Evolutionary conservation across 2,797 vertebrate species (phyloP), one percentile per base, ranked within the genome.

Genomic region (Chrosomus eos): DNA sequence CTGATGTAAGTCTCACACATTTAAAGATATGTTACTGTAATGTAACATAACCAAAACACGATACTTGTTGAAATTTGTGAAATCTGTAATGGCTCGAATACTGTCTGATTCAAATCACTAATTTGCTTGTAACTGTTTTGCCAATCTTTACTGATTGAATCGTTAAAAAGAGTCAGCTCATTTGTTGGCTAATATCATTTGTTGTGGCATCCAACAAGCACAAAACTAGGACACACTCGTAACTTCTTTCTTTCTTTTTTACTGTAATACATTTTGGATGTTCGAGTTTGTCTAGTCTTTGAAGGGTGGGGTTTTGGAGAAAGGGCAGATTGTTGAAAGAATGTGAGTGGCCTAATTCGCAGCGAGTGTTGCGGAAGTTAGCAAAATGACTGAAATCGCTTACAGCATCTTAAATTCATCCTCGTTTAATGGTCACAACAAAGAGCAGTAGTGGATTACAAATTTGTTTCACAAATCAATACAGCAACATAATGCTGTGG

Each of bases 331-430:
- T 33, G 70, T n/a, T 64, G 14, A 45, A 51, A 40, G 55, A n/a
- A 48, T 60, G 21, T 2, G 4, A 7, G 58, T 43, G 60, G 58
- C 40, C 19, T 66, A 33, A 45, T 31, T 43, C 3, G 0, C 8
- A 11, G 7, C 10, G 2, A 79, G 19, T 13, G 23, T 19, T 31
- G 23, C 4, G 8, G 0, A 43, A 33, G 9, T 82, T 33, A 72
- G 28, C 38, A 33, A 36, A 82, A 81, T 45, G 14, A 13, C 40
- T 82, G 67, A 38, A 81, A 31, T 62, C 1, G 7, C 67, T 72
- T 72, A 16, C 53, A 82, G 11, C 36, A 72, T n/a, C 81, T 86
- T 81, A 64, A 81, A 83, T 26, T 83, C 81, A 82, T 87, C 78
- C 31, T 72, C 14, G 72, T 64, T 71, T 68, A 86, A 84, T 45